Evolutionary conservation across 2,113 vertebrate species (phyloP), one percentile per base, ranked within the genome.

Genomic region (Pelmatolapia mariae): DNA sequence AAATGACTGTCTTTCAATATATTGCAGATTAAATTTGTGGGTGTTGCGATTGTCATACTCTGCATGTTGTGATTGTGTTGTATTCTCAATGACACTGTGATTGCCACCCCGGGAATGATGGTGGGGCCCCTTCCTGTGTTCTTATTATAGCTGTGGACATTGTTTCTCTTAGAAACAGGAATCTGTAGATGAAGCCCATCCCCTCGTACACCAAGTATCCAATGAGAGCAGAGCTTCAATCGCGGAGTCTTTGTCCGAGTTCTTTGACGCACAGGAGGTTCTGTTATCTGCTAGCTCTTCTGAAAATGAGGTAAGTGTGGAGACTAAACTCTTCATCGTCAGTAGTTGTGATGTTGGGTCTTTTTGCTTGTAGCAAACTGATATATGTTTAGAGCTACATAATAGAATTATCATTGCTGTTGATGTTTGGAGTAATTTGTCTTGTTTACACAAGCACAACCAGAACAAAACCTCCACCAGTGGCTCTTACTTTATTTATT

Each of bases 241-340:
- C 36, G 96, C 98, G 6, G 99, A 99, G 94, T 99, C 99, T 24
- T 94, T 99, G 76, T 98, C 98, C 0, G 99, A 99, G 95, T 99
- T 99, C 93, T 99, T 98, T 89, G 99, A 99, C 84, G 99, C 99
- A 12, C 99, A 99, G 88, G 99, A 99, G 94, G 98, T 99, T 66
- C 94, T 99, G 1, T 86, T 99, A 83, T 99, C 98, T 68, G 97
- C 98, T 5, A 99, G 99, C 89, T 99, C 99, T 91, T 99, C 99
- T 89, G 98, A 99, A 96, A 99, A 99, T 52, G 99, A 99, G 98
- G 99, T 99, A 56, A 92, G 96, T 52, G 3, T 18, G 7, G 3
- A 38, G 26, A 26, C 24, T 61, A 38, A 87, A 66, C 15, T 45
- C 18, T 50, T 24, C 11, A 16, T 6, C 7, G 31, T 66, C 5